Conservation (phyloP, 2,888 invertebrate species). For the Caenorhabditis sinica region DNA sequence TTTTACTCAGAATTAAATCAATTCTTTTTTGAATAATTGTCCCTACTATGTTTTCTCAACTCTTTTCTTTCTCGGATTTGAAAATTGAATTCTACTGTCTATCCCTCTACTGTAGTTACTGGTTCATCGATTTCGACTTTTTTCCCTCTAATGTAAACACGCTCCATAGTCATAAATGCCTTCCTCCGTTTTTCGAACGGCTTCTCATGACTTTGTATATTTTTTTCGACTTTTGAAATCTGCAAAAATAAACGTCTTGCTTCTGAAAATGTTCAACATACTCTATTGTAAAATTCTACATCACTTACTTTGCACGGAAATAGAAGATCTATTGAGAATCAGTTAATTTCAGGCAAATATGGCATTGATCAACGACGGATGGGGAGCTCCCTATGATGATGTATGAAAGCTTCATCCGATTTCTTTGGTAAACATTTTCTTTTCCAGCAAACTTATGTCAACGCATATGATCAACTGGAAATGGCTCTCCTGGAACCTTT, state of each 20-base stretch:
- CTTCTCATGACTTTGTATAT: constrained; percentile 15
- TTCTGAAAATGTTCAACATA: not conserved
- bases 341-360: constrained; percentile 1
- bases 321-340: not conserved
- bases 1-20: not conserved
- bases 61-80: no score
- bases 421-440: not conserved
- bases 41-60: not conserved
- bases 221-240: not conserved
- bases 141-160: not conserved
- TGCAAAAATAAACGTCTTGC: not conserved
- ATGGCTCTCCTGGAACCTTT: constrained; percentile 41
- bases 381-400: constrained; percentile 47
- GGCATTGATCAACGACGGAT: constrained; percentile 42
- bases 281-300: constrained; percentile 2
- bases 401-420: not conserved
- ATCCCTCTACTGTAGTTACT: constrained; percentile 16
- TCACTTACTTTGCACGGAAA: not conserved
- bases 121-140: not conserved
- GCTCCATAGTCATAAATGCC: constrained; percentile 1
- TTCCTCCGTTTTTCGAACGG: not conserved
- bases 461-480: constrained; percentile 53
- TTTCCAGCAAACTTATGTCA: constrained; percentile 51
- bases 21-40: not conserved
- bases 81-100: not conserved